Evolutionary conservation across 2,888 invertebrate genomes (phyloP).

Genomic region (Xanthia icteritia): DNA sequence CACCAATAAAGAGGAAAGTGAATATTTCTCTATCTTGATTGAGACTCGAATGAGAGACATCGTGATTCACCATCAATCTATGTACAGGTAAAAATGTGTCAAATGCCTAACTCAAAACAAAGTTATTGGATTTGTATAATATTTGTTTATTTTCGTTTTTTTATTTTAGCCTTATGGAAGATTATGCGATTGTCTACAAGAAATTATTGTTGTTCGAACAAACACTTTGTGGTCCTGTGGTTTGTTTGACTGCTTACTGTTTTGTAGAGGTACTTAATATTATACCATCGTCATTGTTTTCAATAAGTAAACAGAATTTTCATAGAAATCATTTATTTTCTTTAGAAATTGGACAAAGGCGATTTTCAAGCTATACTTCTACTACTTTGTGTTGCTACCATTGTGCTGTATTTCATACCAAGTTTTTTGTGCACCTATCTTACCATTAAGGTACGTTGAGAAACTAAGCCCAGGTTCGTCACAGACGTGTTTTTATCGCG

Average conservation of each 20-base stretch:
- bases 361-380: slow-evolving; percentile 54
- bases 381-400: slow-evolving; percentile 21
- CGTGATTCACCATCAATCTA: slow-evolving; percentile 74
- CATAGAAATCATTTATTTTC: background rate
- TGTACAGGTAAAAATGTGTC: slow-evolving; percentile 72
- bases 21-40: slow-evolving; percentile 68
- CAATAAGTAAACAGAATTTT: no score
- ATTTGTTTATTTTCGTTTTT: background rate
- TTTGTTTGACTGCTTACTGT: slow-evolving; percentile 78
- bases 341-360: slow-evolving; percentile 57
- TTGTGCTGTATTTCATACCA: slow-evolving; percentile 51
- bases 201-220: slow-evolving; percentile 81
- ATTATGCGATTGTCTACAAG: slow-evolving; percentile 77
- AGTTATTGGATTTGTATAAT: background rate
- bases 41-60: slow-evolving; percentile 75
- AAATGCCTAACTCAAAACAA: background rate
- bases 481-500: no score
- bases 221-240: slow-evolving; percentile 70
- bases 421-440: slow-evolving; percentile 59
- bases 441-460: slow-evolving; percentile 54
- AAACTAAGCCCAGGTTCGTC: no score
- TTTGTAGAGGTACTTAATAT: slow-evolving; percentile 53
- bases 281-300: background rate
- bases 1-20: slow-evolving; percentile 63
- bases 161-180: slow-evolving; percentile 73